Evolutionary conservation across 37 sponge, comb jelly and placozoan genomes (phyloP), one percentile per base, ranked within the genome.

Genomic region (Bolinopsis microptera): DNA sequence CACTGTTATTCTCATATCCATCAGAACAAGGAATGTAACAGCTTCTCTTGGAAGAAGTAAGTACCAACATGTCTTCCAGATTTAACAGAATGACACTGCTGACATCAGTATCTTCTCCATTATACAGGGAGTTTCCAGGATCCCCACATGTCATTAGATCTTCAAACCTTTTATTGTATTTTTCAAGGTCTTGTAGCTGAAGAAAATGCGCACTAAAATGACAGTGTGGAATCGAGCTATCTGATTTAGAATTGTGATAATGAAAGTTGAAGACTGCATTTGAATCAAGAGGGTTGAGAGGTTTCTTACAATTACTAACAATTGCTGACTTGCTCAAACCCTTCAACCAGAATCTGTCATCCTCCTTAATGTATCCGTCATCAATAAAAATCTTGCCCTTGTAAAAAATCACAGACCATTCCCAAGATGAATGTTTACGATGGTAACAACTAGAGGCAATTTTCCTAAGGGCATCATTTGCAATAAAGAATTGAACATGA

Each of bases 351-450:
- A 18, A 48, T 13, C 13, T 48, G 13, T 48, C 61, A 48, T 48
- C 13, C 13, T 48, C 61, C 13, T 48, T 48, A 5, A 48, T 48
- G 5, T 48, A 18, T 48, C 61, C 61, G 13, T 48, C 61, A 18
- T 13, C 74, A 70, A 70, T 70, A n/a, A 70, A 70, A 8, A 70
- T n/a, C 21, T 70, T 70, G 74, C 26, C 26, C 74, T 70, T 70
- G 74, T 26, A 70, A 70, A 70, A n/a, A 28, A 48, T 48, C 61
- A 18, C 61, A 48, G 13, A 48, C 61, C 61, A n/a, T n/a, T n/a
- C 13, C 61, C 61, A 48, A 18, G 61, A 48, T 48, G 61, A 48
- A n/a, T n/a, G n/a, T 48, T 48, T 48, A 13, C 13, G 61, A 48
- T 18, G 13, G 61, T 48, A 48, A 3, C 2, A 9, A 70, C 24